Evolutionary conservation across 1,140 invertebrate genomes (phyloP).

Genomic region (Wasmannia auropunctata): DNA sequence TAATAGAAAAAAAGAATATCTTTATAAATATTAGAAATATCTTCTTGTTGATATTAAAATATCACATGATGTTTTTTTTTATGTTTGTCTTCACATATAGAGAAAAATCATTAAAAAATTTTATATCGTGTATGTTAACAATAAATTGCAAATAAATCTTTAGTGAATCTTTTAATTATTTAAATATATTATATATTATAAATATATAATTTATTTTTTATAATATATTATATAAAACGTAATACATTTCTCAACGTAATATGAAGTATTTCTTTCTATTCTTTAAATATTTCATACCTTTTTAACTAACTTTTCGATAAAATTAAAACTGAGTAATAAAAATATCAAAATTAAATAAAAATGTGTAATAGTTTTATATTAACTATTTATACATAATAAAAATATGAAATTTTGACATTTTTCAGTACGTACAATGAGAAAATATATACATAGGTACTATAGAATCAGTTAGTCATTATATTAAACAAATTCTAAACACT

Average conservation of each 20-base stretch:
- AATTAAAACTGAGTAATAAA: not conserved
- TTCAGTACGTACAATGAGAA: no score
- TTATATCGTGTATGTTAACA: not conserved
- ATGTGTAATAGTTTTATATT: no score
- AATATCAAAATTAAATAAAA: not conserved
- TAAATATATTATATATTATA: not conserved
- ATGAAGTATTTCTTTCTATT: not conserved
- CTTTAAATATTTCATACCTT: not conserved
- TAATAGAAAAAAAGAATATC: not conserved
- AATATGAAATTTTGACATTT: no score
- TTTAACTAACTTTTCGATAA: not conserved
- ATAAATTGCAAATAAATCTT: not conserved
- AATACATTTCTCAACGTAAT: no score
- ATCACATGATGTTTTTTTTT: no score
- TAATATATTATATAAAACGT: no score
- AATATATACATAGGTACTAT: no score
- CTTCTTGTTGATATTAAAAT: not conserved
- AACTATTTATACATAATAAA: no score
- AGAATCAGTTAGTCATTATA: no score
- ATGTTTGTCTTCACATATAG: not conserved
- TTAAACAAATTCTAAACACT: no score
- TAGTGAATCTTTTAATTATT: not conserved
- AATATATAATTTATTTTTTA: no score
- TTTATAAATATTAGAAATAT: not conserved
- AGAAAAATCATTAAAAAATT: not conserved